These are phyloP conservation scores for Leuciscus waleckii DNA, from an alignment of 2,797 vertebrate species.

Conservation along the genomic window DNA sequence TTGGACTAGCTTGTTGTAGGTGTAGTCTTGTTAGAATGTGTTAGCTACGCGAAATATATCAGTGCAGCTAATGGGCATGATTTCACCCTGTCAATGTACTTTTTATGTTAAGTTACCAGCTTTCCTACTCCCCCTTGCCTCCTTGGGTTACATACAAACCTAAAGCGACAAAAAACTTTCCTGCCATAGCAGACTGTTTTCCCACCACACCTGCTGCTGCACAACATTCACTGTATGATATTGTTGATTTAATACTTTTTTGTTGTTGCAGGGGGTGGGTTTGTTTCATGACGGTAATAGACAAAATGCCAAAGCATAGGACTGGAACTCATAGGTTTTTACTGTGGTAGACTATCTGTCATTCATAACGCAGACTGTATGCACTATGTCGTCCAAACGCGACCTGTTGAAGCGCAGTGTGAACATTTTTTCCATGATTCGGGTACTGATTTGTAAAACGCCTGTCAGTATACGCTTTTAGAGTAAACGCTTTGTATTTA, in stretches of 20 bases:
- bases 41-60: slow-evolving; percentile 66
- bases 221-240: slow-evolving; percentile 37
- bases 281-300: slow-evolving; percentile 49
- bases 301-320: slow-evolving; percentile 68
- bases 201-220: slow-evolving; percentile 32
- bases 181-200: slow-evolving; percentile 38
- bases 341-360: slow-evolving; percentile 67
- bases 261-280: slow-evolving; percentile 1
- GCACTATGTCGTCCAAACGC: slow-evolving; percentile 68
- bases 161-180: slow-evolving; percentile 50
- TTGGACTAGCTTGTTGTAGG: slow-evolving; percentile 60
- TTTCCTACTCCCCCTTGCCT: slow-evolving; percentile 48
- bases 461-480: slow-evolving; percentile 60
- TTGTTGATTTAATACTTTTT: slow-evolving; percentile 47
- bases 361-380: slow-evolving; percentile 63
- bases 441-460: slow-evolving; percentile 70
- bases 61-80: slow-evolving; percentile 75
- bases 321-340: slow-evolving; percentile 65
- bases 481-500: slow-evolving; percentile 66
- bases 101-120: slow-evolving; percentile 56
- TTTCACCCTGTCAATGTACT: slow-evolving; percentile 54
- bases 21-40: slow-evolving; percentile 69
- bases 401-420: slow-evolving; percentile 65
- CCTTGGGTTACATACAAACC: slow-evolving; percentile 56
- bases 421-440: slow-evolving; percentile 47